Conservation (phyloP, 1,140 invertebrate genomes). For the Microplitis mediator region DNA sequence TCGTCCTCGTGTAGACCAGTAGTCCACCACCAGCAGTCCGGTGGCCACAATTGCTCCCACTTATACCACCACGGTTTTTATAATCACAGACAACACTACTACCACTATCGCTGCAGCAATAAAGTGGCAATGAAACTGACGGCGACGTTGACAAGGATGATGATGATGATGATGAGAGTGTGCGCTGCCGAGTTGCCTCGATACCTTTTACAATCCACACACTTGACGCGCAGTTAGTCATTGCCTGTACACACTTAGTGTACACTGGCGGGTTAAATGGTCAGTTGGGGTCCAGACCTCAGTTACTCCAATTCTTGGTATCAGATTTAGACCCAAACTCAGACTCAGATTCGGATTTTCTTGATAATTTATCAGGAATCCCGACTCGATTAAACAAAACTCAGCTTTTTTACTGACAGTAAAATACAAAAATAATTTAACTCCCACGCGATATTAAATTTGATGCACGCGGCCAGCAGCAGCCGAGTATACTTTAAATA, state of each 20-base stretch:
- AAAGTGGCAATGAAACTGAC: neutral
- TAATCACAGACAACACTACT: neutral
- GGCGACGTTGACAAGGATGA: neutral
- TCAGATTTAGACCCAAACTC: no score
- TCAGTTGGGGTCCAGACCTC: no score
- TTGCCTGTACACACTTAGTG: slow-evolving; percentile 44
- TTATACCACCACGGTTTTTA: neutral
- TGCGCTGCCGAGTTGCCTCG: slow-evolving; percentile 12
- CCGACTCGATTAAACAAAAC: no score
- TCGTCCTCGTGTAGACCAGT: slow-evolving; percentile 50
- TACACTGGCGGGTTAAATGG: no score
- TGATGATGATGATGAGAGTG: slow-evolving; percentile 5
- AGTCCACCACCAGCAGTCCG: neutral
- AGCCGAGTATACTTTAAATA: no score
- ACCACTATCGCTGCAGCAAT: neutral
- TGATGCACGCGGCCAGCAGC: no score
- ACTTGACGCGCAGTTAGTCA: slow-evolving; percentile 53
- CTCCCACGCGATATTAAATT: no score
- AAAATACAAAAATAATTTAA: no score
- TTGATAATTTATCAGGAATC: no score
- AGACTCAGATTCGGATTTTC: no score
- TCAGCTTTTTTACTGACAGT: no score
- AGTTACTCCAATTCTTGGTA: no score
- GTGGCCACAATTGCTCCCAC: neutral
- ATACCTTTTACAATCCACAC: slow-evolving; percentile 51